Evolutionary conservation across 1,140 invertebrate genomes (phyloP).

Genomic region (Probaryconus sp.): DNA sequence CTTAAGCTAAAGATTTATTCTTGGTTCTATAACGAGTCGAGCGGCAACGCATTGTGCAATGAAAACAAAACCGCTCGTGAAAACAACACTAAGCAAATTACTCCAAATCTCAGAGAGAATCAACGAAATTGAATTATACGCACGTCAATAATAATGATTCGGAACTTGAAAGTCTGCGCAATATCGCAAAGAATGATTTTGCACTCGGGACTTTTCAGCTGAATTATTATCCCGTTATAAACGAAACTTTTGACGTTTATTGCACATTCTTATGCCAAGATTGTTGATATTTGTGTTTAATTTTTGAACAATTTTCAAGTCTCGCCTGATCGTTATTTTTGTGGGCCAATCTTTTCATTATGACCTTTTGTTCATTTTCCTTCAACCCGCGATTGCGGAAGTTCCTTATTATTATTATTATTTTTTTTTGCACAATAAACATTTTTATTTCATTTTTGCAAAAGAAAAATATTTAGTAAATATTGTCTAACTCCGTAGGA

Average conservation of each 20-base stretch:
- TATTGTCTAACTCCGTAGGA: too few species aligned
- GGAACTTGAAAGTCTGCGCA: neutral
- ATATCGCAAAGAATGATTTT: too few species aligned
- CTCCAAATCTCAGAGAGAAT: slow-evolving; percentile 27
- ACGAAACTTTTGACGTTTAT: slow-evolving; percentile 7
- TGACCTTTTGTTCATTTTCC: too few species aligned
- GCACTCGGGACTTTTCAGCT: too few species aligned
- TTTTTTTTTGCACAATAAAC: slow-evolving; percentile 1
- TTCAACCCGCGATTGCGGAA: too few species aligned
- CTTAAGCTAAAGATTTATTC: slow-evolving; percentile 43
- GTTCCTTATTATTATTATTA: too few species aligned
- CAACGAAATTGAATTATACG: slow-evolving; percentile 23
- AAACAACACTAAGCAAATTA: slow-evolving; percentile 26
- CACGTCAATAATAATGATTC: neutral
- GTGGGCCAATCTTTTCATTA: slow-evolving; percentile 20
- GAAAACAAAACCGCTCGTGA: slow-evolving; percentile 35
- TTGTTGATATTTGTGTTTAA: slow-evolving; percentile 11
- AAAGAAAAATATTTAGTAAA: too few species aligned
- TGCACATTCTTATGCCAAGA: slow-evolving; percentile 3
- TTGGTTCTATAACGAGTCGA: slow-evolving; percentile 26
- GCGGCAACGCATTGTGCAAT: slow-evolving; percentile 29
- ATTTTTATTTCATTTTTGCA: neutral
- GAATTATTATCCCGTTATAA: too few species aligned
- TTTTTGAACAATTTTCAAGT: slow-evolving; percentile 29
- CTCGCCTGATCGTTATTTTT: slow-evolving; percentile 32